Percentiles rank a stretch among this genome's conserved stretches.
Conservation (phyloP, 2,797 vertebrate genomes). For the Bradypus variegatus region DNA sequence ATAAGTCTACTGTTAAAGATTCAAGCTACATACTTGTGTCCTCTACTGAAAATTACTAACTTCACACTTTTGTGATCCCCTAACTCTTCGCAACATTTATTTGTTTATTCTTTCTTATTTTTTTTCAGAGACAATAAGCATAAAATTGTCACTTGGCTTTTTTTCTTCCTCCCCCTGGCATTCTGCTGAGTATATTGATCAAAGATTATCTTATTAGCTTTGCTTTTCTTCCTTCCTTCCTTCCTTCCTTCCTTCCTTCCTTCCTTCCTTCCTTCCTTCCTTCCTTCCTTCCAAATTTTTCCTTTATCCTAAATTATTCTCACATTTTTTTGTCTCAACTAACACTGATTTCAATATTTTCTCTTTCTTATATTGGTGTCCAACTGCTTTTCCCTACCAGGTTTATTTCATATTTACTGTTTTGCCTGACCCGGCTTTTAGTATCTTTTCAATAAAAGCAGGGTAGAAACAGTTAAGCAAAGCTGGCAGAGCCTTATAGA, state of each 20-base stretch:
- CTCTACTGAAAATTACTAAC: not conserved
- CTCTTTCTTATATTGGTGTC: not conserved
- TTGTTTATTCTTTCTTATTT: conserved; percentile 23
- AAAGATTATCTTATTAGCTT: not conserved
- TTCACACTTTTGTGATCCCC: not conserved
- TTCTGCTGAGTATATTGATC: conserved; percentile 45
- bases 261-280: too few relatives aligned
- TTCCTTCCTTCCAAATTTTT: not conserved
- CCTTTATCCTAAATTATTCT: not conserved
- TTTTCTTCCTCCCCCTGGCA: not conserved
- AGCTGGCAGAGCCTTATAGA: conserved; percentile 56
- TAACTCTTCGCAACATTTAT: not conserved
- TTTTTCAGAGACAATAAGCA: not conserved
- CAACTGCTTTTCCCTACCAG: conserved; percentile 33
- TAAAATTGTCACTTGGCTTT: not conserved
- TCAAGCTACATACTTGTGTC: not conserved
- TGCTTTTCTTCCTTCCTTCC: too few relatives aligned
- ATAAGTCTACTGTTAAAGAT: not conserved
- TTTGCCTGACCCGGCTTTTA: conserved; percentile 47
- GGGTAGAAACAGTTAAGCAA: conserved; percentile 64
- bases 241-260: too few relatives aligned
- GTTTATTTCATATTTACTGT: conserved; percentile 45
- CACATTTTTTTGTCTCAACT: not conserved
- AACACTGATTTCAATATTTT: conserved; percentile 24
- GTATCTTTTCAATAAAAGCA: conserved; percentile 51